Percentiles rank a stretch among this genome's conserved stretches.
phyloP scores from a whole-genome alignment of 2,888 invertebrate species.

The Tenthredo distinguenda region DNA sequence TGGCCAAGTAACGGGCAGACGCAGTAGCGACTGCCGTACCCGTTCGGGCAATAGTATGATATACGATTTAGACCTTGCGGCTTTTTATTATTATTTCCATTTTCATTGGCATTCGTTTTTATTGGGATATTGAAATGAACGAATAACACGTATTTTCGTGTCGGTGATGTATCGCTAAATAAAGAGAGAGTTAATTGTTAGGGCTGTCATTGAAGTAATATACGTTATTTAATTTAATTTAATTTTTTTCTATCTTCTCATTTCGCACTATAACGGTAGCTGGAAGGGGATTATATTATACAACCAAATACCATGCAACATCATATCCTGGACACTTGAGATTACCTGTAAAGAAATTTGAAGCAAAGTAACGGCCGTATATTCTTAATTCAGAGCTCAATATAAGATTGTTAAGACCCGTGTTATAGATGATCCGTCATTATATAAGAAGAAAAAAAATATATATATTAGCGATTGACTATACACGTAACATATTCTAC shows the following conservation, averaged over 20 bases:
- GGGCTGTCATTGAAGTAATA: neutral
- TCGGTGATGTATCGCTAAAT: neutral
- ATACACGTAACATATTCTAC: constrained; percentile 12
- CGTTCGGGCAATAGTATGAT: neutral
- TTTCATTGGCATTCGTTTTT: neutral
- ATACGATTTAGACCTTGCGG: neutral
- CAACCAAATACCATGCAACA: neutral
- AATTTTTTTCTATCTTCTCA: neutral
- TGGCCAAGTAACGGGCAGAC: constrained; percentile 8
- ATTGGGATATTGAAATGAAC: neutral
- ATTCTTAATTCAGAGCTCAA: constrained; percentile 68
- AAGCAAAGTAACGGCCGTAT: constrained; percentile 55
- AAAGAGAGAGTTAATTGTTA: neutral
- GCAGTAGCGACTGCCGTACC: neutral
- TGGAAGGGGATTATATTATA: neutral
- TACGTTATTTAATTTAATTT: neutral
- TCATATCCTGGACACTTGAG: constrained; percentile 51
- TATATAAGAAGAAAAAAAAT: constrained; percentile 15
- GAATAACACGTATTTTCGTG: neutral
- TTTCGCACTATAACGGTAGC: neutral
- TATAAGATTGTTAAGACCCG: constrained; percentile 58
- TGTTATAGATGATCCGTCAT: constrained; percentile 2
- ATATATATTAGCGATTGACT: constrained; percentile 35
- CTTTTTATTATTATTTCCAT: neutral
- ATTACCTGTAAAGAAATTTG: constrained; percentile 1